A percentile compares a stretch with the other conserved stretches of the same genome.
These are phyloP conservation scores for Agapostemon virescens DNA, from an alignment of 2,888 invertebrate genomes.

Conservation along the genomic window DNA sequence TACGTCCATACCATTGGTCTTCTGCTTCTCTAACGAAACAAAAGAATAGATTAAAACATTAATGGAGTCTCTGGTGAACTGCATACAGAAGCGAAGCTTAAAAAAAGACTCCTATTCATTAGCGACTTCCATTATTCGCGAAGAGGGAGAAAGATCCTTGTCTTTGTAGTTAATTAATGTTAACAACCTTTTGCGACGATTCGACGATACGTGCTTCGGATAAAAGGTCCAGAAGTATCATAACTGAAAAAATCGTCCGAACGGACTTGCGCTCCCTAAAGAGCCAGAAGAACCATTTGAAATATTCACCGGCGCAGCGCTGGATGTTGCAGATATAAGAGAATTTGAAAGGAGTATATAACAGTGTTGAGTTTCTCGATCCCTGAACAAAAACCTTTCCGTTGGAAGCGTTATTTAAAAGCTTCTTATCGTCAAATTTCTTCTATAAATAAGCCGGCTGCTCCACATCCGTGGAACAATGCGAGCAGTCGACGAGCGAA, in stretches of 20 bases:
- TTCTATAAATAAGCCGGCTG: conserved; percentile 18
- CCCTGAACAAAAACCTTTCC: conserved; percentile 20
- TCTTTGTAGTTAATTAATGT: conserved; percentile 1
- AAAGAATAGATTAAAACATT: conserved; percentile 23
- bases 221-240: not conserved
- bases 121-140: conserved; percentile 1
- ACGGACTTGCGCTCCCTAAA: conserved; percentile 15
- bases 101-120: not conserved
- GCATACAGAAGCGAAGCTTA: not conserved
- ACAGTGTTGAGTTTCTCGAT: conserved; percentile 40
- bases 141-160: not conserved
- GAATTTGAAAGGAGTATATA: conserved; percentile 38
- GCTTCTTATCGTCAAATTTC: conserved; percentile 34
- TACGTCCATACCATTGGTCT: not conserved
- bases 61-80: not conserved
- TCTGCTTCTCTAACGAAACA: not conserved
- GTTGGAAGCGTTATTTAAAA: conserved; percentile 32
- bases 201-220: not conserved
- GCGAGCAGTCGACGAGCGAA: conserved; percentile 21
- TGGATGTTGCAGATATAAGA: conserved; percentile 24
- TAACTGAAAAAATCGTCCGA: not conserved
- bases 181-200: not conserved
- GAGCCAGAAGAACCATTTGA: conserved; percentile 24
- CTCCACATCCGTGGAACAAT: conserved; percentile 40
- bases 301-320: conserved; percentile 41